These are phyloP conservation scores for Chlamydotis undulata DNA, from an alignment of 2,113 vertebrate genomes.

Conservation along the genomic window DNA sequence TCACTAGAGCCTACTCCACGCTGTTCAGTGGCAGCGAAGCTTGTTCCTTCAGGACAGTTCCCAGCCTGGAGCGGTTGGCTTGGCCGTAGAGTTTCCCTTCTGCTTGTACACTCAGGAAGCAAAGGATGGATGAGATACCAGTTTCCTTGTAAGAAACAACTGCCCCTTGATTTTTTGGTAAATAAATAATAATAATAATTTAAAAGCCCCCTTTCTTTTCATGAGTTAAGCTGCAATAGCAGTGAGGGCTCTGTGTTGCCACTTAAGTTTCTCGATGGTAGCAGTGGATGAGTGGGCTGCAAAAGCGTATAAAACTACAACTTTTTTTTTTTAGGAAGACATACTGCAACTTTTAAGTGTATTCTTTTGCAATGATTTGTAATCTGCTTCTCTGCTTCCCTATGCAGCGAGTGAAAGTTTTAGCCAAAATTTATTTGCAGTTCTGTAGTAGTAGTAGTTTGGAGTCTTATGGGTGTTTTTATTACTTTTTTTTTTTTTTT, in stretches of 20 bases:
- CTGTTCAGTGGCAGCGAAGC: constrained; percentile 46
- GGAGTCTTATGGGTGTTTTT: constrained; percentile 78
- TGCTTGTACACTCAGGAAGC: constrained; percentile 53
- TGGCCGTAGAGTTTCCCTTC: constrained; percentile 20
- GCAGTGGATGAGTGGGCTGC: constrained; percentile 7
- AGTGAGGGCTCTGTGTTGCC: neutral
- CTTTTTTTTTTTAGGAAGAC: neutral
- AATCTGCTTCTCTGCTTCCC: constrained; percentile 72
- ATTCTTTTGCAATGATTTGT: constrained; percentile 70
- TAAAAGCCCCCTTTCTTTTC: neutral
- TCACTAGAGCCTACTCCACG: constrained; percentile 27
- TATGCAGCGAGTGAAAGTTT: constrained; percentile 64
- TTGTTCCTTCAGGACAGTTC: constrained; percentile 9
- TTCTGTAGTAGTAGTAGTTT: constrained; percentile 76
- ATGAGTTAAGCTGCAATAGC: neutral
- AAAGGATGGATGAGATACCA: neutral
- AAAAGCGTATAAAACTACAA: constrained; percentile 45
- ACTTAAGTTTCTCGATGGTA: constrained; percentile 18
- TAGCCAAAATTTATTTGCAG: constrained; percentile 68
- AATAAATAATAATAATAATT: neutral
- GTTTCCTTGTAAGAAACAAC: neutral
- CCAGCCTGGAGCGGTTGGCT: neutral
- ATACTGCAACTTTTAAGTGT: constrained; percentile 67
- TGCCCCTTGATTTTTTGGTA: constrained; percentile 26
- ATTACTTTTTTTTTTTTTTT: constrained; percentile 82